Base-by-base conservation (phyloP, 1,140 invertebrate species). In the Heterodera schachtii region DNA sequence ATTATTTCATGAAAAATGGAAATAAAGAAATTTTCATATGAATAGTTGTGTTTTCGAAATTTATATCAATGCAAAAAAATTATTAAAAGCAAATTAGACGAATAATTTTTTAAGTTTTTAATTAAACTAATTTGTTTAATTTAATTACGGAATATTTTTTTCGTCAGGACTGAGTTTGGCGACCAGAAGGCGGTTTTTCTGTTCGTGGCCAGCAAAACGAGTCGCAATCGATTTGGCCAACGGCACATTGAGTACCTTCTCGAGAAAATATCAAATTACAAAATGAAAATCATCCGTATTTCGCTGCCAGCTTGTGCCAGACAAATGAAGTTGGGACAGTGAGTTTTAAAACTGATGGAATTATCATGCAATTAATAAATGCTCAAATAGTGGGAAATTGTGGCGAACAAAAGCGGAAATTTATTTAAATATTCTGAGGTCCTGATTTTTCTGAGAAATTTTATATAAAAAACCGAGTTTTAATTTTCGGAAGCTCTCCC, bases 171-270 rank as follows among this genome's bases (percentile, higher is more conserved):
- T 5, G 57, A 1, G 19, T 64, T 64, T 19, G 57, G 57, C 13
- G 80, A 84, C 69, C 75, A 77, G 80, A 93, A 93, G n/a, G 92
- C 95, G 0, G 92, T 94, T 0, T 93, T 97, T 73, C 88, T 97
- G 73, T 94, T 97, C 89, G 91, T 97, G 31, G 93, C 96, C n/a
- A 96, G 97, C 91, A 93, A 95, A 88, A 91, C 94, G 2, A 94
- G 89, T 82, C 88, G 86, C 66, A 90, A 90, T 82, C 86, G 86
- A 67, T 80, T 89, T 41, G 96, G 97, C 91, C 94, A 95, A 91
- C 92, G 95, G 78, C 94, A 94, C 90, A 93, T 96, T 84, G 96
- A 98, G 91, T 96, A 95, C 91, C 92, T 94, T 89, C 93, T 97
- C 74, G 91, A 92, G 13, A 91, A 93, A 87, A 47, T 82, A 41